Percentiles rank a stretch among this genome's conserved stretches.
Evolutionary conservation across 2,113 vertebrate species (phyloP).

Genomic region (Porphyrio hochstetteri): DNA sequence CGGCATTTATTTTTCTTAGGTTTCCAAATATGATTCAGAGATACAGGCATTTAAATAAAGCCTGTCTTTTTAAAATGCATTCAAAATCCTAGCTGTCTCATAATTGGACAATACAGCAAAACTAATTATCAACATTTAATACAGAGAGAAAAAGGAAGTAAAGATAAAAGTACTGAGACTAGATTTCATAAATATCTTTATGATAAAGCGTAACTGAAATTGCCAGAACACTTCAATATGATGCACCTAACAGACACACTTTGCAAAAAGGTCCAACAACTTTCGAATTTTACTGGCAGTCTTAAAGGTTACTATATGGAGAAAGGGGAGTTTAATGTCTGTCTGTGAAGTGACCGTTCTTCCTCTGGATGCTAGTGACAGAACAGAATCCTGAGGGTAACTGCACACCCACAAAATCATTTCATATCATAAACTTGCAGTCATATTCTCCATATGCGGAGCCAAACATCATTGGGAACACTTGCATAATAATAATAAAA

Average conservation of each 20-base stretch:
- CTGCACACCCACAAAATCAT: neutral
- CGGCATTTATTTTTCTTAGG: neutral
- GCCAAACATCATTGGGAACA: neutral
- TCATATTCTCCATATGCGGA: neutral
- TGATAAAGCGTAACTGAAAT: neutral
- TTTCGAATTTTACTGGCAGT: neutral
- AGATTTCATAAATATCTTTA: neutral
- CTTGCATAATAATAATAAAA: neutral
- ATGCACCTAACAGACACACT: neutral
- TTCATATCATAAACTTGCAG: neutral
- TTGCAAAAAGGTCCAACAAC: neutral
- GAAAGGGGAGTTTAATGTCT: neutral
- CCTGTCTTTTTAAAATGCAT: neutral
- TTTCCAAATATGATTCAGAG: neutral
- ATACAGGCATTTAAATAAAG: neutral
- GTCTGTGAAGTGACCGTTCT: neutral
- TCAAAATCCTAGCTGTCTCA: neutral
- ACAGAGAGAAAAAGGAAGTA: neutral
- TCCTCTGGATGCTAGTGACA: neutral
- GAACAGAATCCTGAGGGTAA: neutral
- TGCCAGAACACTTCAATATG: neutral
- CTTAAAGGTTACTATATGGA: neutral
- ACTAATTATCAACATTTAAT: neutral
- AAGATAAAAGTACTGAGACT: neutral
- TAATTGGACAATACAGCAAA: neutral